Evolutionary conservation across 2,797 vertebrate genomes (phyloP), one percentile per base, ranked within the genome.

Genomic region (Perodicticus potto): DNA sequence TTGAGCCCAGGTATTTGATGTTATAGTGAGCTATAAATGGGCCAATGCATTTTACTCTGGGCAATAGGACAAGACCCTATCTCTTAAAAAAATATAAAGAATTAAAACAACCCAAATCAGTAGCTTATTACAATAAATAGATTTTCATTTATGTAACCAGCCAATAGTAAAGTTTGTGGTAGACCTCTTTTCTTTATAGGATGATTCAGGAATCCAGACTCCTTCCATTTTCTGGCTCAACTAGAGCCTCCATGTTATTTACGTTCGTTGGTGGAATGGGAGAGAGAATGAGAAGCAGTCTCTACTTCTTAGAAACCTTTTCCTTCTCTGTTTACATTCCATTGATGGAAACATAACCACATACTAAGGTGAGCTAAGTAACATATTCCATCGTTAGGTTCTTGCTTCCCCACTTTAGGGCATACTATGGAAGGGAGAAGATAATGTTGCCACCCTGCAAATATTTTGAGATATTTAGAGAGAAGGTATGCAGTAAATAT

Each of bases 231-330:
- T 84, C 49, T 84, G 22, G 19, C 25, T 69, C 22, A 29, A 10
- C 32, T 76, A 55, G 78, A 80, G 7, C 23, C 9, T 37, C 11
- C 65, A 2, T 81, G 25, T 73, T 73, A 1, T 76, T 88, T 55
- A 8, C 16, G 34, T 69, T 80, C n/a, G 5, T 93, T n/a, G 32
- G 6, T 73, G 17, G 53, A 84, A 91, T 7, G 12, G 22, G 23
- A 63, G 7, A 40, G 80, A 72, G 34, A 63, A 43, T 83, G 40
- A 91, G 45, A 65, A 73, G 40, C 3, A 78, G 16, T 86, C 37
- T 7, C 29, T 95, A 65, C 45, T 80, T 85, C 22, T 90, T 78
- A 77, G 67, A 90, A 32, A 11, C 40, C 78, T 95, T 92, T 90
- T 25, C 29, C 6, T 22, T 4, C 20, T 78, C 7, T 92, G 70